These are phyloP conservation scores for Pangasius larnaudii DNA, from an alignment of 2,797 vertebrate species.

Conservation along the genomic window DNA sequence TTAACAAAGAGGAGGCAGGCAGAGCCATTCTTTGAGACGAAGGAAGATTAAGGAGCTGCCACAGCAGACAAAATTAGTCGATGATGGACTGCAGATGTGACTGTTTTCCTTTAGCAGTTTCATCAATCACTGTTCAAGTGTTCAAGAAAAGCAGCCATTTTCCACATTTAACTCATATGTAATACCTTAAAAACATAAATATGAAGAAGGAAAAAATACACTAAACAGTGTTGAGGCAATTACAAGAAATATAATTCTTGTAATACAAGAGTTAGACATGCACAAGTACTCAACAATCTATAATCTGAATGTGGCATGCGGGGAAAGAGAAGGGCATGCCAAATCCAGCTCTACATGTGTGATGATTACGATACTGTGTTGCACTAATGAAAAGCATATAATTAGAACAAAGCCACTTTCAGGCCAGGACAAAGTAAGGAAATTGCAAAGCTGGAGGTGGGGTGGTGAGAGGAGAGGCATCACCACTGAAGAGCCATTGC, in stretches of 20 bases:
- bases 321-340: neutral
- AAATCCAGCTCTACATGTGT: constrained; percentile 18
- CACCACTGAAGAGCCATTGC: neutral
- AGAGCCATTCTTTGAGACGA: neutral
- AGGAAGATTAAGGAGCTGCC: constrained; percentile 12
- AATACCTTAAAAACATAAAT: neutral
- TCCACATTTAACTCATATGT: neutral
- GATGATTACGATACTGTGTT: constrained; percentile 46
- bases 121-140: constrained; percentile 10
- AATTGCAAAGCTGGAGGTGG: constrained; percentile 51
- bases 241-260: neutral
- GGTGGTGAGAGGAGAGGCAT: constrained; percentile 14
- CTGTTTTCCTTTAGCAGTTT: neutral
- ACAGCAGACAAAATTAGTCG: constrained; percentile 11
- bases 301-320: neutral
- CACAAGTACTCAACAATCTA: neutral
- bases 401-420: constrained; percentile 39
- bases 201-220: neutral
- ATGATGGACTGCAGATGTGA: constrained; percentile 16
- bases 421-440: constrained; percentile 42
- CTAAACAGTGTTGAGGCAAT: neutral
- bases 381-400: constrained; percentile 53
- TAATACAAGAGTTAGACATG: neutral
- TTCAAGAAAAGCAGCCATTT: neutral
- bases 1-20: neutral